A percentile compares a stretch with the other conserved stretches of the same genome.
These are phyloP conservation scores for Mormyrus hasselquistii DNA, from an alignment of 2,797 vertebrate genomes.

Conservation along the genomic window DNA sequence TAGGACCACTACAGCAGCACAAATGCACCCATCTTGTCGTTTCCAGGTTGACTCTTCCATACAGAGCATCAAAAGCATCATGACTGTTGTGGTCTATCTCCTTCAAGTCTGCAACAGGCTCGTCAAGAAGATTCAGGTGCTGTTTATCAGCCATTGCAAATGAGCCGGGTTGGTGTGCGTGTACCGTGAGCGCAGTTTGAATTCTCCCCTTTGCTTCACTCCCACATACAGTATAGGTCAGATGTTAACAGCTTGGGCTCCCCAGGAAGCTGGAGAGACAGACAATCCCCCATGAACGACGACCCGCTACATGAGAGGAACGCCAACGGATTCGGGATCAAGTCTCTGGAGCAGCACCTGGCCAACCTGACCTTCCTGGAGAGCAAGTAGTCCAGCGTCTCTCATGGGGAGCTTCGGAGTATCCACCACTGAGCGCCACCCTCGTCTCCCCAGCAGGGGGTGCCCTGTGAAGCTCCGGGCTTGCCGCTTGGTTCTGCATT, in stretches of 20 bases:
- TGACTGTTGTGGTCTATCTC: constrained; percentile 71
- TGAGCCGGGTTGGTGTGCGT: not conserved
- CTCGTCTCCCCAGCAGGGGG: constrained; percentile 45
- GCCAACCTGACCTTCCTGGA: constrained; percentile 75
- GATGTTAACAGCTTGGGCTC: constrained; percentile 69
- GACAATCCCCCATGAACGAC: constrained; percentile 62
- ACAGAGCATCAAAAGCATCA: constrained; percentile 72
- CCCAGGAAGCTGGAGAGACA: constrained; percentile 76
- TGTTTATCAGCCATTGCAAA: not conserved
- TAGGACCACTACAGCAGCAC: not conserved
- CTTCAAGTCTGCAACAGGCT: constrained; percentile 81
- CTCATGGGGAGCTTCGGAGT: not conserved
- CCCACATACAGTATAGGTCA: constrained; percentile 59
- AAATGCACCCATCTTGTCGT: not conserved
- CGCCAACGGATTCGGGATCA: constrained; percentile 68
- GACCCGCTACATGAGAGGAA: constrained; percentile 63
- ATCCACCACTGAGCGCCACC: constrained; percentile 28
- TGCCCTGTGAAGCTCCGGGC: constrained; percentile 37
- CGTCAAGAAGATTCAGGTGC: constrained; percentile 67
- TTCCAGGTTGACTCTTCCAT: constrained; percentile 85
- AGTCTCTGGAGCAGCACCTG: constrained; percentile 75
- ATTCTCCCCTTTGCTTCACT: not conserved
- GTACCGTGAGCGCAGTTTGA: not conserved
- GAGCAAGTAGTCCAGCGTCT: constrained; percentile 62
- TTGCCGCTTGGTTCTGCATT: constrained; percentile 15